Percentiles rank a stretch among this genome's conserved stretches.
phyloP scores from a whole-genome alignment of 2,113 vertebrate species.

The Felis catus region DNA sequence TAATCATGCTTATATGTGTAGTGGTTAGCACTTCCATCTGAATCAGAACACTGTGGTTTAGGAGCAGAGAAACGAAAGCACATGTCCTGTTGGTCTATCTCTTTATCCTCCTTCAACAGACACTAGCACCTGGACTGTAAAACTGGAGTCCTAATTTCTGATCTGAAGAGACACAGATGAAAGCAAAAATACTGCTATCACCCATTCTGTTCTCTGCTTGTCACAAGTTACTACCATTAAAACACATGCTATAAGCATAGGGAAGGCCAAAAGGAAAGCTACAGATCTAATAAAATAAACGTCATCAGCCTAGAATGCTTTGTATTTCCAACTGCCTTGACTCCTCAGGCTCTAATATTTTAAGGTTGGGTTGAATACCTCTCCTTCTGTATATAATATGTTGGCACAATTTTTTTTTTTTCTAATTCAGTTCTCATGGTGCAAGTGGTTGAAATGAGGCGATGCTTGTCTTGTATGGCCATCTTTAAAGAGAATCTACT shows the following conservation, averaged over 20 bases:
- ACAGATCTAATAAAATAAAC: neutral
- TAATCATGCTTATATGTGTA: neutral
- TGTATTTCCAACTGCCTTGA: neutral
- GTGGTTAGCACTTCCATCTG: neutral
- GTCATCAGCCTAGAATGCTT: neutral
- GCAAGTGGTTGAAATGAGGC: neutral
- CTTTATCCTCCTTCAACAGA: neutral
- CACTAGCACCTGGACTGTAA: neutral
- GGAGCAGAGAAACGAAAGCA: neutral
- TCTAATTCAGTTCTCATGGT: neutral
- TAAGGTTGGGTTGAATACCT: neutral
- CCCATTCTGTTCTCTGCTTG: neutral
- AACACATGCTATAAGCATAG: neutral
- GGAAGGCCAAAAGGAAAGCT: neutral
- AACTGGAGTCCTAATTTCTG: neutral
- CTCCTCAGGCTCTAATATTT: neutral
- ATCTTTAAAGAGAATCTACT: constrained; percentile 16
- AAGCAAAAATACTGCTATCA: neutral
- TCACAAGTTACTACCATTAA: constrained; percentile 2
- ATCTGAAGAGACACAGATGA: neutral
- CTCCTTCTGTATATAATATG: neutral
- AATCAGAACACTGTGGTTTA: neutral
- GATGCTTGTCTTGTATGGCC: neutral
- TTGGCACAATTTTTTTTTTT: neutral
- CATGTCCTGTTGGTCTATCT: neutral